A percentile compares a stretch with the other conserved stretches of the same genome.
Evolutionary conservation across 2,888 invertebrate species (phyloP).

Genomic region (Lymantria monacha): DNA sequence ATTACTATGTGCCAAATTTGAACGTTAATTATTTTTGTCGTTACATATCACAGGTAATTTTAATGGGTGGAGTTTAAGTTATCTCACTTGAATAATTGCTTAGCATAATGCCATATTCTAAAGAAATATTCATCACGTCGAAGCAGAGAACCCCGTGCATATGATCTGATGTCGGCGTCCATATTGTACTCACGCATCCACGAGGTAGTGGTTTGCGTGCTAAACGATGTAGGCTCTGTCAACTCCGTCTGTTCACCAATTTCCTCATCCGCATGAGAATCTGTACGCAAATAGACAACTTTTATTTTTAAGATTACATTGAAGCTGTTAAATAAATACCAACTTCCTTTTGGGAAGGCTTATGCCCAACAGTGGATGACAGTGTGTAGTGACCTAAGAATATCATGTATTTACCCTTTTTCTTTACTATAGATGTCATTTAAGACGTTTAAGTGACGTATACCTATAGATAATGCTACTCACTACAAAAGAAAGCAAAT

Average conservation of each 20-base stretch:
- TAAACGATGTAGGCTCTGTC: conserved; percentile 92
- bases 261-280: conserved; percentile 69
- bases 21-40: conserved; percentile 47
- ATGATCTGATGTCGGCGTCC: conserved; percentile 95
- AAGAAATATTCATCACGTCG: conserved; percentile 97
- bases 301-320: neutral
- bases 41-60: conserved; percentile 73
- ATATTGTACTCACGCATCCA: conserved; percentile 97
- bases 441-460: too few species aligned
- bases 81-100: conserved; percentile 89
- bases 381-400: too few species aligned
- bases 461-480: too few species aligned
- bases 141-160: conserved; percentile 92
- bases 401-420: too few species aligned
- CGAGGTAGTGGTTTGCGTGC: conserved; percentile 95
- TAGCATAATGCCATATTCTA: conserved; percentile 94
- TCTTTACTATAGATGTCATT: too few species aligned
- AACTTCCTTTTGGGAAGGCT: too few species aligned
- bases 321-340: neutral
- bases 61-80: conserved; percentile 55
- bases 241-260: conserved; percentile 83
- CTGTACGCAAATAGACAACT: conserved; percentile 32
- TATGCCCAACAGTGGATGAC: too few species aligned
- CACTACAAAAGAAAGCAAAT: too few species aligned
- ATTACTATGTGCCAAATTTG: conserved; percentile 60